Base-by-base conservation (phyloP, 2,113 vertebrate genomes). In the Bubo blakistoni region DNA sequence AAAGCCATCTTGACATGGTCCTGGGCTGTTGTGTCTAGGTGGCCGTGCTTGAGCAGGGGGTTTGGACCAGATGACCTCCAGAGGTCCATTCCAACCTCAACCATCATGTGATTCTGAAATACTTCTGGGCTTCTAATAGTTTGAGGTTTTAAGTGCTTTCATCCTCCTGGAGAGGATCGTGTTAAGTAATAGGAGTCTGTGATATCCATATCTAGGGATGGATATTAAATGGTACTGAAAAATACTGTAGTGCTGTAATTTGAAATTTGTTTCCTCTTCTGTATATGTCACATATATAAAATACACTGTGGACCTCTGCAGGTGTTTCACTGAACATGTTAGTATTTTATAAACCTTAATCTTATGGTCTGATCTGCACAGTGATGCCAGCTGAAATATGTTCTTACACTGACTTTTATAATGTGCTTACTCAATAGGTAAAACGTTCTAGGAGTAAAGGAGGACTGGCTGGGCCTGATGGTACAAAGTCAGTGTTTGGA, bases 361-460 rank as follows among this genome's bases (percentile, higher is more conserved):
- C 20, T 90, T 79, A 52, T 5, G 6, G 18, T 72, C 47, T 73
- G 26, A 13, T 71, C 38, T 93, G 47, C 26, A n/a, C n/a, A n/a
- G 30, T 0, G 1, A 27, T 67, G 70, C 14, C 49, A 63, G 26
- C 47, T 93, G 66, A 58, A 88, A 30, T 51, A 21, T 1, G 4
- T 80, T 74, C 27, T 86, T 61, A 55, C 30, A 18, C 44, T 89
- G 59, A 40, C n/a, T 78, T 81, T 13, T 66, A 16, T 57, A 24
- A 77, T 66, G 10, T 86, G 38, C 44, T 81, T 77, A 13, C 34
- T 78, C 78, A 67, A 71, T 72, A 99, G 99, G 99, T 99, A 62
- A 99, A 99, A 92, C 99, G 99, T n/a, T 99, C 99, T 7, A 98
- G 99, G 42, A 99, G 99, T 96, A 99, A 99, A 98, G 99, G 99